Base-by-base conservation (phyloP, 2,113 vertebrate species). In the Sarotherodon lohbergeri region DNA sequence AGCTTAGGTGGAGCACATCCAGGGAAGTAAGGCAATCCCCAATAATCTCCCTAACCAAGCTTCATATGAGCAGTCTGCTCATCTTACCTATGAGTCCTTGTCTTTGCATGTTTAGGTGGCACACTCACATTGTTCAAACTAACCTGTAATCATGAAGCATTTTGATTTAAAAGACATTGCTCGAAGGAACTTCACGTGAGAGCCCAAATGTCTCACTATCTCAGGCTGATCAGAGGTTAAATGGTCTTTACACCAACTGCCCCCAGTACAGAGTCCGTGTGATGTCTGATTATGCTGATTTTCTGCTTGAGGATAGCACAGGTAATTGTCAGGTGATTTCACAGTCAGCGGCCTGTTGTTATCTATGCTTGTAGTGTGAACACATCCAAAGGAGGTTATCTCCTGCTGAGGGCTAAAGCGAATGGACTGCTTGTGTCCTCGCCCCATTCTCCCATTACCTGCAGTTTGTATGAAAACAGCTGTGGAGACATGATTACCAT, bases 1-100 rank as follows among this genome's bases (percentile, higher is more conserved):
- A 82, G 88, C 82, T 93, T 90, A 88, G 82, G 68, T 83, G 52
- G 80, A 86, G 85, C 61, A 76, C 78, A 80, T 50, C 63, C 55
- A 73, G 66, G 71, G 52, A 13, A 34, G 66, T 71, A 12, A 43
- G 57, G n/a, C 55, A 88, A 90, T 89, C 80, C 71, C 78, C 13
- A 8, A 55, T 89, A 89, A 92, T 92, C 90, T 84, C 59, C 83
- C 66, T 81, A 86, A 85, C 79, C 84, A 22, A 32, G 39, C 5
- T 43, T 81, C 27, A 34, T 55, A 73, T 16, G 7, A 48, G 68
- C 68, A 76, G 16, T 32, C 43, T 29, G 34, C 34, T 68, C 1
- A 1, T 39, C 34, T 13, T 68, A 39, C 61, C 61, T 66, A 39
- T 7, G 61, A 22, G 4, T 29, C 73, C 27, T 52, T 32, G 27